Evolutionary conservation across 2,888 invertebrate species (phyloP), one percentile per base, ranked within the genome.

Genomic region (Xestobium rufovillosum): DNA sequence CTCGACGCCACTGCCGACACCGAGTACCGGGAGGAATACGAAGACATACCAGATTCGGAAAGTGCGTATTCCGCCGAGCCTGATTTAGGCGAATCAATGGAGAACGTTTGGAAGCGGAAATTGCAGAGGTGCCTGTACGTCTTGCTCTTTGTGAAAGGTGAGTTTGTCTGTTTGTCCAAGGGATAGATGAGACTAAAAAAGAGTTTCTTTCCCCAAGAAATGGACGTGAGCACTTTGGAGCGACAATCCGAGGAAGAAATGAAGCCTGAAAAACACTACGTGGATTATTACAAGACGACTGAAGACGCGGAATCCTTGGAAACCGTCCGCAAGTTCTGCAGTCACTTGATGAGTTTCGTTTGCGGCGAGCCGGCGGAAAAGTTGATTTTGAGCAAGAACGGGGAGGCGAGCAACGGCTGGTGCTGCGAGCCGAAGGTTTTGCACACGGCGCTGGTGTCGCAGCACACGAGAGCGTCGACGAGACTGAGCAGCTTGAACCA

Each of bases 81-180:
- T 33, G 45, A 48, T 31, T n/a, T 55, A n/a, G n/a, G n/a, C 13
- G 13, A 6, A 12, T 13, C n/a, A 26, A 26, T 26, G n/a, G n/a
- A n/a, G n/a, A n/a, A n/a, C n/a, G n/a, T 64, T 31, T 72, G 71
- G 48, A 61, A 65, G 31, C 60, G 61, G 26, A 62, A 70, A 3
- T 53, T 74, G 28, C 61, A 66, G 31, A 61, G 70, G 42, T 70
- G 70, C 48, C 52, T 71, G 14, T 70, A 72, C 49, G 58, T 75
- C 14, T 48, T 75, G 17, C 56, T 71, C 19, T 69, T 65, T 39
- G 67, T 74, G 3, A 63, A 65, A 51, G 67, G 69, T 60, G 44
- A 47, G 50, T 45, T 31, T 32, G 37, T 39, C 12, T 23, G n/a
- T n/a, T n/a, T n/a, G n/a, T n/a, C n/a, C n/a, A n/a, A n/a, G n/a